These are phyloP conservation scores for Clarias laeviceps DNA, from an alignment of 2,797 vertebrate genomes.

Conservation along the genomic window DNA sequence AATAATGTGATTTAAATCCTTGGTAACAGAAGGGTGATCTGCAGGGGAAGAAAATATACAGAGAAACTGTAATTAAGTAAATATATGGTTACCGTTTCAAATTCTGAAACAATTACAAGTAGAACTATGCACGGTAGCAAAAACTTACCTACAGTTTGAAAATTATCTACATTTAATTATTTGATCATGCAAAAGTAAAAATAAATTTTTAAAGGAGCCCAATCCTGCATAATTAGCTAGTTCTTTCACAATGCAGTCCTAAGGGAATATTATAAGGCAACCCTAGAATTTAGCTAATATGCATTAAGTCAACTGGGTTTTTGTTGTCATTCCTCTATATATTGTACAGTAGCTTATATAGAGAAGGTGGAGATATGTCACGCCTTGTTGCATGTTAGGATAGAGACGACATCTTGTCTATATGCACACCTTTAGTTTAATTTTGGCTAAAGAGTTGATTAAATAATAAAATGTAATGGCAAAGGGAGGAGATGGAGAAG, in stretches of 20 bases:
- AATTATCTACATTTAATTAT: not conserved
- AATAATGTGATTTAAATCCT: not conserved
- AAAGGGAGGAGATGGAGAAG: no score
- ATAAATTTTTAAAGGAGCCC: not conserved
- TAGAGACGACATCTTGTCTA: no score
- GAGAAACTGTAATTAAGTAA: not conserved
- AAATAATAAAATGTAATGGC: no score
- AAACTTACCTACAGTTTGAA: not conserved
- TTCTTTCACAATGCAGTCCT: not conserved
- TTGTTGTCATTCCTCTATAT: not conserved
- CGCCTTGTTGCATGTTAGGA: no score
- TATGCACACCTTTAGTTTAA: no score
- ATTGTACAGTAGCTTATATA: not conserved
- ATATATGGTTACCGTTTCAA: not conserved
- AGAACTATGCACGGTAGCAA: not conserved
- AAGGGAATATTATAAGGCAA: not conserved
- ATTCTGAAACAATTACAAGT: not conserved
- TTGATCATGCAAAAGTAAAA: not conserved
- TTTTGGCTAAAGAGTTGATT: no score
- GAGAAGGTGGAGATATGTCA: not conserved
- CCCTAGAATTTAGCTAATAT: not conserved
- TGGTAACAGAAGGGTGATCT: not conserved
- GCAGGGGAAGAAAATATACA: not conserved
- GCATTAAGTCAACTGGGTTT: not conserved
- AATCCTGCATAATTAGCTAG: not conserved